phyloP scores from a whole-genome alignment of 2,888 invertebrate species.

The Colletes collaris region DNA sequence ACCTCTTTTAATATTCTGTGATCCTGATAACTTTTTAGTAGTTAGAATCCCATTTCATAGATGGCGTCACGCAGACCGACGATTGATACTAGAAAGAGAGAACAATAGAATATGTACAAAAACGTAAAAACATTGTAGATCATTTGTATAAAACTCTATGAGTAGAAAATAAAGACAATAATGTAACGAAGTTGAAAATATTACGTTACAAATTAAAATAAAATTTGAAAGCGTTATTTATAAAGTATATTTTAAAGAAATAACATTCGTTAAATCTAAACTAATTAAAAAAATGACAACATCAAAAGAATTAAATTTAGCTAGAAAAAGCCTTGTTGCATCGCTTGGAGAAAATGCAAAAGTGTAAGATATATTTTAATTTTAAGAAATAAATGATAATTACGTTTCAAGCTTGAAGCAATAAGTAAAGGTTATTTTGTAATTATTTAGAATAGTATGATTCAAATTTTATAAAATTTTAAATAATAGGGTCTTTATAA shows the following conservation, averaged over 20 bases:
- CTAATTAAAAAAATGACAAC: slow-evolving; percentile 73
- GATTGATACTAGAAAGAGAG: background rate
- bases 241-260: background rate
- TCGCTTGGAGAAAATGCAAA: slow-evolving; percentile 88
- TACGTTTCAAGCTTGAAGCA: background rate
- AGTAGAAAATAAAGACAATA: background rate
- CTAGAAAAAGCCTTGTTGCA: slow-evolving; percentile 86
- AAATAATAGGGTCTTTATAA: background rate
- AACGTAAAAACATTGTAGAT: background rate
- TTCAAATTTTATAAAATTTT: background rate
- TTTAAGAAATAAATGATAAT: slow-evolving; percentile 8
- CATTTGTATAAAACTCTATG: background rate
- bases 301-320: slow-evolving; percentile 84
- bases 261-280: background rate
- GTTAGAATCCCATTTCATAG: no score
- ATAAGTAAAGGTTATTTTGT: background rate
- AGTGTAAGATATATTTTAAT: slow-evolving; percentile 79
- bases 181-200: background rate
- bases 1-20: no score
- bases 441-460: background rate
- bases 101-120: background rate
- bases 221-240: background rate
- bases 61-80: no score
- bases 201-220: background rate
- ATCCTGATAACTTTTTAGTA: no score